These are phyloP conservation scores for Pachyuromys duprasi DNA, from an alignment of 2,797 vertebrate genomes.

Conservation along the genomic window DNA sequence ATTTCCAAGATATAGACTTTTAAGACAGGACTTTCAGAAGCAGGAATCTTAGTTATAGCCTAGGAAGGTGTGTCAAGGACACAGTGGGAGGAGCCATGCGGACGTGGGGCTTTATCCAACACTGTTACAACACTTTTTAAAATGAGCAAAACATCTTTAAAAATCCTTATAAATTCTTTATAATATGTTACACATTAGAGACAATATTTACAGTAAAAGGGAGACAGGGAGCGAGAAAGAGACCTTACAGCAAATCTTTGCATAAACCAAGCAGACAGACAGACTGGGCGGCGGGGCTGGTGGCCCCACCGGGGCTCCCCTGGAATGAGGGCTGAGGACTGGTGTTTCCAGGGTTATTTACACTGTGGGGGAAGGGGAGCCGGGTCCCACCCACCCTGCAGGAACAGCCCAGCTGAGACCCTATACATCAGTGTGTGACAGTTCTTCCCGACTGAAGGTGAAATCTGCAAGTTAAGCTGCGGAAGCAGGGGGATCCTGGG, in stretches of 20 bases:
- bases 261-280: conserved; percentile 81
- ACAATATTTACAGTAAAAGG: conserved; percentile 91
- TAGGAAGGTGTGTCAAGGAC: conserved; percentile 80
- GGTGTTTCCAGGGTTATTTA: conserved; percentile 70
- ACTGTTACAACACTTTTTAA: conserved; percentile 86
- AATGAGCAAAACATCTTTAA: conserved; percentile 87
- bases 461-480: conserved; percentile 1
- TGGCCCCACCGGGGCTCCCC: conserved; percentile 60
- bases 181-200: conserved; percentile 95
- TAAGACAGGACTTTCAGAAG: conserved; percentile 78
- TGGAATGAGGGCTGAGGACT: conserved; percentile 72
- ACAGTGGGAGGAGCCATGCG: conserved; percentile 74
- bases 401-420: conserved; percentile 54
- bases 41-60: conserved; percentile 72
- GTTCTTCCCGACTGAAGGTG: neutral
- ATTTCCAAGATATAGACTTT: conserved; percentile 87
- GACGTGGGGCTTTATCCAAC: conserved; percentile 82
- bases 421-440: neutral
- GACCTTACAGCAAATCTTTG: conserved; percentile 89
- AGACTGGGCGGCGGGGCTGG: conserved; percentile 24
- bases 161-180: conserved; percentile 91
- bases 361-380: conserved; percentile 23
- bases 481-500: neutral
- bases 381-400: conserved; percentile 43
- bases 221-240: conserved; percentile 9